phyloP scores from a whole-genome alignment of 1,140 invertebrate genomes.

The Drosophila ironensis region DNA sequence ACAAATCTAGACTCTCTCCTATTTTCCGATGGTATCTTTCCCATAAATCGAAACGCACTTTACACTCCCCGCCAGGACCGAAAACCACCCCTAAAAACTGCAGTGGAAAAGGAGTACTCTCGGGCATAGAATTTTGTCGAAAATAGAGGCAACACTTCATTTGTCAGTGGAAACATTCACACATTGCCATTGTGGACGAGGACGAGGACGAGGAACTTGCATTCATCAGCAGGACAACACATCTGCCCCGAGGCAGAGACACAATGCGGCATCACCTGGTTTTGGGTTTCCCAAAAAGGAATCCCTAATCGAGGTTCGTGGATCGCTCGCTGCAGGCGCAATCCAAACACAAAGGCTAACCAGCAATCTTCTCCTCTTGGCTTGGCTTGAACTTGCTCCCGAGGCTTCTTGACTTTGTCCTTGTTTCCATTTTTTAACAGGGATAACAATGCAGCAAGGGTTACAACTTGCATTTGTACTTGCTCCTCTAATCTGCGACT shows the following conservation, averaged over 20 bases:
- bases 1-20: constrained; percentile 9
- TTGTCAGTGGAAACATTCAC: constrained; percentile 64
- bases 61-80: constrained; percentile 12
- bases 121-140: constrained; percentile 20
- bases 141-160: constrained; percentile 51
- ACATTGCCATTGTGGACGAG: constrained; percentile 66
- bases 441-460: constrained; percentile 57
- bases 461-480: constrained; percentile 15
- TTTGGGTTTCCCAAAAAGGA: constrained; percentile 5
- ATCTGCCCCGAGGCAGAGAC: constrained; percentile 47
- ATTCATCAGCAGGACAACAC: constrained; percentile 44
- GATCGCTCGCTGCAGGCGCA: constrained; percentile 48
- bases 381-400: constrained; percentile 35
- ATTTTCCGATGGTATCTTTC: constrained; percentile 47
- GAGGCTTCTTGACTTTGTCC: constrained; percentile 70
- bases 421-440: background rate
- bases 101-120: constrained; percentile 27
- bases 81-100: constrained; percentile 58
- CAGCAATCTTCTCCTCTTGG: constrained; percentile 5
- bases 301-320: constrained; percentile 14
- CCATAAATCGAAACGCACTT: constrained; percentile 64
- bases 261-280: constrained; percentile 60
- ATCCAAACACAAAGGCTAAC: constrained; percentile 30
- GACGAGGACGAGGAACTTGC: constrained; percentile 26
- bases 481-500: constrained; percentile 49